Evolutionary conservation across 2,888 invertebrate species (phyloP), one percentile per base, ranked within the genome.

Genomic region (Orgyia antiqua): DNA sequence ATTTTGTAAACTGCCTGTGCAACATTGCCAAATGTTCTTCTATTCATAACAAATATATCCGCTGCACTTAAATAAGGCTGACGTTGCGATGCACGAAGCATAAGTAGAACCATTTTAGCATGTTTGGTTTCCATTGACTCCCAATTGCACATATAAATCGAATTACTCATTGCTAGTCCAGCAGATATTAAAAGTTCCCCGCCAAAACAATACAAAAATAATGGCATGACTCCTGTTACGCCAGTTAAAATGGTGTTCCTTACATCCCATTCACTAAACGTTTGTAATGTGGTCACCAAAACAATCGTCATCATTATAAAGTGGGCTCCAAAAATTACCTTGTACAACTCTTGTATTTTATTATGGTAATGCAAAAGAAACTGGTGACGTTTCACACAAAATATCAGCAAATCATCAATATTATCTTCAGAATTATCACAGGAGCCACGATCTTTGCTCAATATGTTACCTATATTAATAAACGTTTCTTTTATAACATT

Each of bases 191-290:
- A 41, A 38, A 72, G 33, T 35, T 74, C 74, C 0, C 75, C 75
- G 0, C 75, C 75, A 20, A 74, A 75, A 42, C 75, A 75, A 38
- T 75, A 75, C 17, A 75, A 52, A 26, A 72, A 58, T 36, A 75
- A 37, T 0, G 75, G 75, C 50, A 68, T 51, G 6, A 66, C 58
- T 5, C 66, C 73, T 0, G 74, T 70, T 1, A 53, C 48, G 2
- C 63, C 69, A 0, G 74, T 65, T 24, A 75, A 28, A 18, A 71
- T 51, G 0, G 74, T 69, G 34, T 72, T 74, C 13, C 64, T 54
- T 1, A 68, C 28, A 27, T 68, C 62, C 75, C 74, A 73, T 1
- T 56, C 56, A 25, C 64, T 68, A 45, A 73, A 46, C 1, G 75
- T 74, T 37, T 73, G 73, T 27, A 75, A 33, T 1, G 75, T 74